phyloP scores from a whole-genome alignment of 2,113 vertebrate species.

The Stegastes partitus region DNA sequence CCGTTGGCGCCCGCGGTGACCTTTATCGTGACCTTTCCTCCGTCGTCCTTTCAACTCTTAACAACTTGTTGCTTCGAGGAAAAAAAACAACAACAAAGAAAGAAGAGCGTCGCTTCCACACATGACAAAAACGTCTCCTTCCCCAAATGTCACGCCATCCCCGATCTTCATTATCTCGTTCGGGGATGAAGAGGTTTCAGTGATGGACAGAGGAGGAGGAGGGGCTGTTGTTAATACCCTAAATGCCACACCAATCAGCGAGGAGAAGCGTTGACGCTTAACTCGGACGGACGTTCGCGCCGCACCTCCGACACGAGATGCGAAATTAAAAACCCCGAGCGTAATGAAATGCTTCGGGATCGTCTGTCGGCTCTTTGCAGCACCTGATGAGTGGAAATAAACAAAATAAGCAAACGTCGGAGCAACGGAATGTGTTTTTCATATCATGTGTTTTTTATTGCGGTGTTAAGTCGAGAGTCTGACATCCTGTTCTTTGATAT shows the following conservation, averaged over 20 bases:
- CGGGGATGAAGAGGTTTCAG: slow-evolving; percentile 46
- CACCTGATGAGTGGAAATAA: too few species aligned
- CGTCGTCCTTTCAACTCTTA: slow-evolving; percentile 34
- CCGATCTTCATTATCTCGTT: slow-evolving; percentile 65
- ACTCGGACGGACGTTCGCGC: neutral
- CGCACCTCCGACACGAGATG: slow-evolving; percentile 12
- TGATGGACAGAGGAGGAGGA: slow-evolving; percentile 1
- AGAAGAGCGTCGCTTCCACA: neutral
- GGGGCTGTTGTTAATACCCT: slow-evolving; percentile 38
- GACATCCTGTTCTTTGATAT: neutral
- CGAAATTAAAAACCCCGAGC: slow-evolving; percentile 28
- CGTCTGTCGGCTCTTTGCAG: too few species aligned
- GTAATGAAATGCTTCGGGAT: slow-evolving; percentile 2
- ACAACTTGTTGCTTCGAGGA: slow-evolving; percentile 40
- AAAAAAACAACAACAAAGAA: neutral
- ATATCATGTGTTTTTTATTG: neutral
- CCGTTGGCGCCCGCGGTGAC: slow-evolving; percentile 53
- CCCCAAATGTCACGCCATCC: slow-evolving; percentile 70
- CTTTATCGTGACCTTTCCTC: slow-evolving; percentile 55
- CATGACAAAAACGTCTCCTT: slow-evolving; percentile 34
- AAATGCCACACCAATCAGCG: slow-evolving; percentile 49
- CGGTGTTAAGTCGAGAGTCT: neutral
- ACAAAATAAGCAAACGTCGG: neutral
- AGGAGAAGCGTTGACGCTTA: slow-evolving; percentile 27
- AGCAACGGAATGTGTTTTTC: too few species aligned